Conservation (phyloP, 2,888 invertebrate genomes). For the Torymus tubicola region DNA sequence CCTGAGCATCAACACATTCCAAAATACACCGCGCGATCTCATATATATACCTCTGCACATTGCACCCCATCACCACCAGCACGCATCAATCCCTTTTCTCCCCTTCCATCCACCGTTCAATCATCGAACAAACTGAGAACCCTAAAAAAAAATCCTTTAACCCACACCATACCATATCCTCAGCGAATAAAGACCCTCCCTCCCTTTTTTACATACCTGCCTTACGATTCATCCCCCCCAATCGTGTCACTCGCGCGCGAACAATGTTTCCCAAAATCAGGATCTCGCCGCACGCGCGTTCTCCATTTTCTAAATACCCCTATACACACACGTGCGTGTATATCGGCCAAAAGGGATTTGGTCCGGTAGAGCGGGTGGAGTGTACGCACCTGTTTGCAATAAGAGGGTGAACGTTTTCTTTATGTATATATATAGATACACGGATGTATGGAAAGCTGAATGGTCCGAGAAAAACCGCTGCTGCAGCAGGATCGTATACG, state of each 20-base stretch:
- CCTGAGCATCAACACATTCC: constrained; percentile 68
- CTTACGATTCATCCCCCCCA: neutral
- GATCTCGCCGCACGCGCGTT: constrained; percentile 57
- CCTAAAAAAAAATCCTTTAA: constrained; percentile 62
- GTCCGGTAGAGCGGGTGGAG: constrained; percentile 33
- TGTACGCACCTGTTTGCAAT: constrained; percentile 47
- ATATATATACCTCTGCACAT: neutral
- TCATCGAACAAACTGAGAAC: constrained; percentile 44
- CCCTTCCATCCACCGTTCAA: constrained; percentile 39
- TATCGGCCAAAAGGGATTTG: constrained; percentile 6
- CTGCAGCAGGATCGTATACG: constrained; percentile 61
- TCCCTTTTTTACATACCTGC: neutral
- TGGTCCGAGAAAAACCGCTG: constrained; percentile 18
- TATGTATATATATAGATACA: neutral
- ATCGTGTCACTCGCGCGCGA: constrained; percentile 34
- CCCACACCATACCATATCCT: constrained; percentile 19
- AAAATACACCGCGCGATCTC: constrained; percentile 58
- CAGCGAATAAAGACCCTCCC: constrained; percentile 12
- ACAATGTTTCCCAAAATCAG: constrained; percentile 67
- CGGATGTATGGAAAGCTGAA: neutral
- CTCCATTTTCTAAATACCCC: constrained; percentile 14
- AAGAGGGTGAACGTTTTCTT: constrained; percentile 52
- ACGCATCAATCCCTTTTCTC: neutral
- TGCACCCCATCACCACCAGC: too few relatives aligned
- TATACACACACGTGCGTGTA: neutral